These are phyloP conservation scores for Corythornis vintsioides DNA, from an alignment of 2,113 vertebrate species.

Conservation along the genomic window DNA sequence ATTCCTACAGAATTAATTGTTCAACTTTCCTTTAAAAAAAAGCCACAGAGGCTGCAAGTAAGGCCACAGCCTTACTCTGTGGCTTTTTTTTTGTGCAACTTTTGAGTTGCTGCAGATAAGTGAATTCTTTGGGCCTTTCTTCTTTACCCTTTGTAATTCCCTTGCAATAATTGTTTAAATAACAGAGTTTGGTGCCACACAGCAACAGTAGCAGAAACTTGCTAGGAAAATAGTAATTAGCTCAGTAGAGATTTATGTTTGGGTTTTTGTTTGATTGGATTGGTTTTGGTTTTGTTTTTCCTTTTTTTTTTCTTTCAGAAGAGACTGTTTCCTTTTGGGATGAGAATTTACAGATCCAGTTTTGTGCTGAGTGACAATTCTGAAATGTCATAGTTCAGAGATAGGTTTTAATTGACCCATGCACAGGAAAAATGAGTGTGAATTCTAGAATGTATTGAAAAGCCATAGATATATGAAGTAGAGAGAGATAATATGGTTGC, in stretches of 20 bases:
- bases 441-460: background rate
- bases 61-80: background rate
- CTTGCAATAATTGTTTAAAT: background rate
- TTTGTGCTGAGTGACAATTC: background rate
- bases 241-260: background rate
- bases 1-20: background rate
- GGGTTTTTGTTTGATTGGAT: too few species aligned
- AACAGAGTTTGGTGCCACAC: background rate
- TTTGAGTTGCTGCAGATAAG: background rate
- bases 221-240: slow-evolving; percentile 7
- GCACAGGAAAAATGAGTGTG: background rate
- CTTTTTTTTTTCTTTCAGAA: background rate
- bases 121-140: background rate
- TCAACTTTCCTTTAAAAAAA: background rate
- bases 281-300: background rate
- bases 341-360: background rate
- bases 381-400: background rate
- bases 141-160: background rate
- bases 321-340: background rate
- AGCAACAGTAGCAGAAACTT: background rate
- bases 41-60: too few species aligned
- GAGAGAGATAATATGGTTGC: slow-evolving; percentile 20
- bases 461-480: background rate
- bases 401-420: background rate
- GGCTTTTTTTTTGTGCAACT: fast-evolving